Evolutionary conservation across 1,140 invertebrate genomes (phyloP), one percentile per base, ranked within the genome.

Genomic region (Lycorma delicatula): DNA sequence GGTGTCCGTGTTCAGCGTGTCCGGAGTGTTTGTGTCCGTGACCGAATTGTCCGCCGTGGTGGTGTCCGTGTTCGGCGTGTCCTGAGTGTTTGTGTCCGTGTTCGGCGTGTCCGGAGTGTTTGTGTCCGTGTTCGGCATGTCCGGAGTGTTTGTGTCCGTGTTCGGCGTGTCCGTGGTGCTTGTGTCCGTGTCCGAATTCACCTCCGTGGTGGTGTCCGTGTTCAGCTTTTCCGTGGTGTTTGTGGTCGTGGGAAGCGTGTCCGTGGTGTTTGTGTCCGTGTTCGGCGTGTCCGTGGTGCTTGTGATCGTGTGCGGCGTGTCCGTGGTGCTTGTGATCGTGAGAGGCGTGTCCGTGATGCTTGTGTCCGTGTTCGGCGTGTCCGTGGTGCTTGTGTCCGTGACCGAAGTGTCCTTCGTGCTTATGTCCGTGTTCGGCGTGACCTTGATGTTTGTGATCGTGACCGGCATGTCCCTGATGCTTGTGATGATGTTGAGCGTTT

Each of bases 11-110:
- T 26, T 50, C 28, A 26, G 56, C 56, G 18, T 50, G 48, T 25
- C 56, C 56, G 28, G 34, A 29, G 23, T 57, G 56, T n/a, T 57
- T 57, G 29, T 57, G 56, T n/a, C 56, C 56, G 18, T 57, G 56
- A 12, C 46, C 56, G 28, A 49, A 48, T 12, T 57, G 22, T 1
- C 56, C 56, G 7, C 31, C 20, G 20, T 57, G 56, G 9, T 51
- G 26, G 25, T 57, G 56, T 1, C 27, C 56, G 29, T 57, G 56
- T n/a, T 57, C 56, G 13, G 56, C 47, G 20, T 38, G 56, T 23
- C 56, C 56, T 25, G 49, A 47, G n/a, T 57, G 56, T 25, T 57
- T 57, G 46, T 57, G 56, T 23, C 47, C 56, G 16, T 57, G 56
- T 9, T 48, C 26, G n/a, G 56, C 56, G n/a, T 57, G 46, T 11